Conservation (phyloP, 2,797 vertebrate genomes). For the Coregonus ussuriensis region DNA sequence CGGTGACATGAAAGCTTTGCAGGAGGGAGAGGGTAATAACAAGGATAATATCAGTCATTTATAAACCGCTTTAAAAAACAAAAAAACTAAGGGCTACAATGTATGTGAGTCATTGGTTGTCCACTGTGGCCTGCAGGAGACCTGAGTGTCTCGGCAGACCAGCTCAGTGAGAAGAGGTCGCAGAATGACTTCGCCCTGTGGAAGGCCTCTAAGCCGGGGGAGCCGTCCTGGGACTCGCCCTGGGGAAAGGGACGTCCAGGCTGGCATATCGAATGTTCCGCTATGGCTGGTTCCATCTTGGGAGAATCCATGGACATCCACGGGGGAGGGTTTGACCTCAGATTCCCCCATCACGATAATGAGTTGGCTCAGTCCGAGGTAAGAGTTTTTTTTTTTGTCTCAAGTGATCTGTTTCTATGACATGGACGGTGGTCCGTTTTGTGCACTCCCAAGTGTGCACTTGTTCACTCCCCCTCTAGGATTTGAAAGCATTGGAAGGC, state of each 20-base stretch:
- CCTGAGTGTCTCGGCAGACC: slow-evolving; percentile 90
- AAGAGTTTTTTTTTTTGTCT: background rate
- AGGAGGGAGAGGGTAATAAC: slow-evolving; percentile 92
- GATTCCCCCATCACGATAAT: slow-evolving; percentile 98
- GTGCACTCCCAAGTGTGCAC: too few relatives aligned
- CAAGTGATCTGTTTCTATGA: background rate
- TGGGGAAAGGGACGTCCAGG: slow-evolving; percentile 98
- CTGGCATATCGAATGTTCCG: slow-evolving; percentile 98
- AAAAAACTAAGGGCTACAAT: background rate
- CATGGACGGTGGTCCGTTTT: background rate
- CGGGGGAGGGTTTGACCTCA: slow-evolving; percentile 93
- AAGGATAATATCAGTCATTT: background rate
- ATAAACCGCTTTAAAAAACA: background rate
- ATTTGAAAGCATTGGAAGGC: too few relatives aligned
- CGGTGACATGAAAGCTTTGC: slow-evolving; percentile 92
- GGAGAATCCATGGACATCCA: slow-evolving; percentile 97
- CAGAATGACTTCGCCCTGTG: slow-evolving; percentile 94
- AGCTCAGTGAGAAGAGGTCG: slow-evolving; percentile 89
- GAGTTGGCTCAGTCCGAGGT: slow-evolving; percentile 98
- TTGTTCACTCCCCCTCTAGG: too few relatives aligned
- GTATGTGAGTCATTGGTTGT: background rate
- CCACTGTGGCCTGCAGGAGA: slow-evolving; percentile 77
- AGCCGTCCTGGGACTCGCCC: slow-evolving; percentile 93
- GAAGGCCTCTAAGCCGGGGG: slow-evolving; percentile 96
- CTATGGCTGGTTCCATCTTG: slow-evolving; percentile 92